A percentile compares a stretch with the other conserved stretches of the same genome.
Evolutionary conservation across 2,888 invertebrate genomes (phyloP).

Genomic region (Dascillus cervinus): DNA sequence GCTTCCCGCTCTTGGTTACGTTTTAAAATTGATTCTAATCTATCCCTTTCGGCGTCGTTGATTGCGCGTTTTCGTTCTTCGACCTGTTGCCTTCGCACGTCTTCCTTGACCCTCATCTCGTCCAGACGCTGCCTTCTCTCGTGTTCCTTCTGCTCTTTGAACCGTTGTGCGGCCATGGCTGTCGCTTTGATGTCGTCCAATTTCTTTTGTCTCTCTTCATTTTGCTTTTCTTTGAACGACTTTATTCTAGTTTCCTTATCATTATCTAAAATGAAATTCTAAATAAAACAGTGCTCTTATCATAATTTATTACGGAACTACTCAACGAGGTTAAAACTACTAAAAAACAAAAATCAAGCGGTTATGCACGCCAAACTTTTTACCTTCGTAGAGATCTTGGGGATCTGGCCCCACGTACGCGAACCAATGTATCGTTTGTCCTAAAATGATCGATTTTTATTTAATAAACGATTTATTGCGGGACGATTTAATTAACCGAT

Average conservation of each 20-base stretch:
- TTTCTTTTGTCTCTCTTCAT: slow-evolving; percentile 81
- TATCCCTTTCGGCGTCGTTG: slow-evolving; percentile 80
- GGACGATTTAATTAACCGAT: not conserved
- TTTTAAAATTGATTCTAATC: slow-evolving; percentile 77
- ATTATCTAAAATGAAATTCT: no score
- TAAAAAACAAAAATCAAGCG: not conserved
- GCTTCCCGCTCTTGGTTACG: slow-evolving; percentile 79
- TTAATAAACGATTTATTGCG: slow-evolving; percentile 3
- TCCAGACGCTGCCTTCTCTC: slow-evolving; percentile 76
- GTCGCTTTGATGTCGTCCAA: slow-evolving; percentile 85
- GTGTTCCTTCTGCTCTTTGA: slow-evolving; percentile 82
- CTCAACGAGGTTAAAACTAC: not conserved
- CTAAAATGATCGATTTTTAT: slow-evolving; percentile 11
- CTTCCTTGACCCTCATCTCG: slow-evolving; percentile 71
- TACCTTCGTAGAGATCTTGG: slow-evolving; percentile 26
- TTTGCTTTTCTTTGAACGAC: slow-evolving; percentile 76
- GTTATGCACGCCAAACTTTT: slow-evolving; percentile 5
- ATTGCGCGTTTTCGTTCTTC: slow-evolving; percentile 86
- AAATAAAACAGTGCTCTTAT: slow-evolving; percentile 18
- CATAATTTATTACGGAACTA: not conserved
- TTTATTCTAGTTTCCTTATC: slow-evolving; percentile 61
- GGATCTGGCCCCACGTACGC: slow-evolving; percentile 40
- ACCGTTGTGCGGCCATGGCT: slow-evolving; percentile 81
- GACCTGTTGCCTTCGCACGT: slow-evolving; percentile 61
- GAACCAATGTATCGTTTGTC: slow-evolving; percentile 40